Evolutionary conservation across 1,140 invertebrate genomes (phyloP), one percentile per base, ranked within the genome.

Genomic region (Delia radicum): DNA sequence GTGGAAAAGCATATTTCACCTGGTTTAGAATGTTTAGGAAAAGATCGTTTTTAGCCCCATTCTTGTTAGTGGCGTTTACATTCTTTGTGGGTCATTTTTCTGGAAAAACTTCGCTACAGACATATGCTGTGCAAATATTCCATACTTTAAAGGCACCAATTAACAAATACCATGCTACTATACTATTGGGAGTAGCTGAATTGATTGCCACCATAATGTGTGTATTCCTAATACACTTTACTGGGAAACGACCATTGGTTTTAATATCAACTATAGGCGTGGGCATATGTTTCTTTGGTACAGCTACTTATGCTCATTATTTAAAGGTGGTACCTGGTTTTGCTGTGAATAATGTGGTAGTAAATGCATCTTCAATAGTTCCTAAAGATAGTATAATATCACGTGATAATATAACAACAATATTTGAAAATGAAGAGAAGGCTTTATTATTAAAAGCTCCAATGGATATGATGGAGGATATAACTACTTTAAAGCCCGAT

Each of bases 41-140:
- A 6, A 72, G 83, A 6, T 83, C 81, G 21, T 93, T 94, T 80
- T 81, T 91, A 8, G 78, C 87, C 18, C 93, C 93, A 0, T 94
- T 91, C 76, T 78, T 89, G 0, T 79, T 94, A 1, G 89, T 94
- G 0, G 87, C 87, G 0, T 87, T 90, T 13, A 86, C 87, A 2
- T 94, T 94, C 80, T 92, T 93, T 79, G 87, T 93, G 1, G 88
- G 90, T 0, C 89, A 93, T 75, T 94, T 94, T 75, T 91, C 91
- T 24, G 93, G 93, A 2, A 91, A 90, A 85, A 91, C 90, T 0
- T 91, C 91, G 0, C 82, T 94, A 8, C 89, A 91, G 82, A 93
- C 92, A 0, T 94, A 91, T 78, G 91, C 93, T 0, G 92, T 94
- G 7, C 84, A 85, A 28, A 93, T 94, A 76, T 94, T 94, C 77